Conservation (phyloP, 2,113 vertebrate species). For the human region GRCh38 chr13:73516001-73516500, state of each 20-base stretch:
- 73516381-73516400: neutral
- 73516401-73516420: neutral
- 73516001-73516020: rapidly evolving
- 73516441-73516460: neutral
- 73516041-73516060: neutral
- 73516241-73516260: neutral
- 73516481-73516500: neutral
- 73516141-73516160: neutral
- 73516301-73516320: neutral
- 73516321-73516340: neutral
- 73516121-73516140: neutral
- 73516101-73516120: neutral
- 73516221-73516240: neutral
- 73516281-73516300: slow-evolving; percentile 2
- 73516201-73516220: neutral
- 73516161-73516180: neutral
- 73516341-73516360: neutral
- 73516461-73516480: neutral
- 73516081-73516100: neutral
- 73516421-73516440: neutral
- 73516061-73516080: neutral
- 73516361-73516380: neutral
- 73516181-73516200: neutral
- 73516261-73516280: slow-evolving; percentile 11
- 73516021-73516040: neutral